These are phyloP conservation scores for Acleris laterana DNA, from an alignment of 2,888 invertebrate species.

Conservation along the genomic window DNA sequence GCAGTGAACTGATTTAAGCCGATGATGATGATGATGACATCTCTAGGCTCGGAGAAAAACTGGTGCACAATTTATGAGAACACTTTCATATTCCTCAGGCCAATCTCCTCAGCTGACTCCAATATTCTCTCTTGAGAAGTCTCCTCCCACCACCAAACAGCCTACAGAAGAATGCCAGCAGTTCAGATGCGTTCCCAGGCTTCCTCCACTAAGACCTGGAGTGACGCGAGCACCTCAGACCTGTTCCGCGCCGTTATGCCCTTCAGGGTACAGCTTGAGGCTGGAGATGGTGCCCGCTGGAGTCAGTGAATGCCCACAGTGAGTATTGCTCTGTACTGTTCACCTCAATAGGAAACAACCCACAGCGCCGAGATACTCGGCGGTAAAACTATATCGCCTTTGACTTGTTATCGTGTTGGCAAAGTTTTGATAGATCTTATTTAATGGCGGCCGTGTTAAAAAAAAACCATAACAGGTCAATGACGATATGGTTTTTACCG, in stretches of 20 bases:
- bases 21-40: no score
- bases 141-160: slow-evolving; percentile 40
- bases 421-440: no score
- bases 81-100: slow-evolving; percentile 43
- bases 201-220: slow-evolving; percentile 71
- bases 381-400: no score
- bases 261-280: slow-evolving; percentile 83
- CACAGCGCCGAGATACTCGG: no score
- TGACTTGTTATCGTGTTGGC: no score
- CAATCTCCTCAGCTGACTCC: slow-evolving; percentile 55
- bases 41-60: no score
- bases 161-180: slow-evolving; percentile 71
- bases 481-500: no score
- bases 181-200: slow-evolving; percentile 81
- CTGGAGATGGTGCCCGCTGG: slow-evolving; percentile 63
- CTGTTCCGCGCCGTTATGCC: slow-evolving; percentile 84
- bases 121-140: slow-evolving; percentile 68
- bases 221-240: slow-evolving; percentile 51
- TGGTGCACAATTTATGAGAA: background rate
- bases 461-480: no score
- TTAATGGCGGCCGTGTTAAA: no score
- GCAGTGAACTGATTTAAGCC: no score
- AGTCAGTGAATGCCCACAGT: slow-evolving; percentile 79
- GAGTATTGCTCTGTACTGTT: no score
- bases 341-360: no score